These are phyloP conservation scores for Diorhabda sublineata DNA, from an alignment of 1,140 invertebrate genomes.

Conservation along the genomic window DNA sequence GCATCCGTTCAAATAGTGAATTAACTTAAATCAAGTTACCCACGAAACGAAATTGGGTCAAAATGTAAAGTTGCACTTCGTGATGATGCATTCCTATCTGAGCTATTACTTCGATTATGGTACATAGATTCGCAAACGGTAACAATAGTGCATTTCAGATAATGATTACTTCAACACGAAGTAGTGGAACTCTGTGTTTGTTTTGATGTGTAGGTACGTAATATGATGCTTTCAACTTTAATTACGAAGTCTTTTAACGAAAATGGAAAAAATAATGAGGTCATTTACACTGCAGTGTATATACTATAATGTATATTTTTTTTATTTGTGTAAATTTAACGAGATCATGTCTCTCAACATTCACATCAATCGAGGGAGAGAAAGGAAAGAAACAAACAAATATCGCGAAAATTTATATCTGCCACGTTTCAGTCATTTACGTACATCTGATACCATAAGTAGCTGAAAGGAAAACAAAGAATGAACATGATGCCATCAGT, in stretches of 20 bases:
- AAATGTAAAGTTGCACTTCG: conserved; percentile 1
- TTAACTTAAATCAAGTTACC: conserved; percentile 2
- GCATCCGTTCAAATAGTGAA: not conserved
- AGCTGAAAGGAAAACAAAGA: conserved; percentile 2
- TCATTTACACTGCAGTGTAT: too few species aligned
- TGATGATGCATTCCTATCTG: not conserved
- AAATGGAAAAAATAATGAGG: too few species aligned
- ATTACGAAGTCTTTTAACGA: too few species aligned
- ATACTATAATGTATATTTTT: too few species aligned
- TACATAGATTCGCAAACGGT: not conserved
- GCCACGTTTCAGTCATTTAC: not conserved
- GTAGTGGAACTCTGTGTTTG: too few species aligned
- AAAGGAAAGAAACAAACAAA: not conserved
- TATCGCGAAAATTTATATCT: conserved; percentile 1
- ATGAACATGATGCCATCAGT: conserved; percentile 1
- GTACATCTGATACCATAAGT: conserved; percentile 2
- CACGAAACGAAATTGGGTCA: not conserved
- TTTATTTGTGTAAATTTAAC: not conserved
- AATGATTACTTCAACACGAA: not conserved
- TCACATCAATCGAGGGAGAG: not conserved
- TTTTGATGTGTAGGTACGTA: too few species aligned
- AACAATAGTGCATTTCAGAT: not conserved
- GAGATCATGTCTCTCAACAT: not conserved
- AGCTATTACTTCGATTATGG: not conserved
- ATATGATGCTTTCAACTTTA: too few species aligned